Conservation (phyloP, 2,113 vertebrate genomes). For the Eurypyga helias region DNA sequence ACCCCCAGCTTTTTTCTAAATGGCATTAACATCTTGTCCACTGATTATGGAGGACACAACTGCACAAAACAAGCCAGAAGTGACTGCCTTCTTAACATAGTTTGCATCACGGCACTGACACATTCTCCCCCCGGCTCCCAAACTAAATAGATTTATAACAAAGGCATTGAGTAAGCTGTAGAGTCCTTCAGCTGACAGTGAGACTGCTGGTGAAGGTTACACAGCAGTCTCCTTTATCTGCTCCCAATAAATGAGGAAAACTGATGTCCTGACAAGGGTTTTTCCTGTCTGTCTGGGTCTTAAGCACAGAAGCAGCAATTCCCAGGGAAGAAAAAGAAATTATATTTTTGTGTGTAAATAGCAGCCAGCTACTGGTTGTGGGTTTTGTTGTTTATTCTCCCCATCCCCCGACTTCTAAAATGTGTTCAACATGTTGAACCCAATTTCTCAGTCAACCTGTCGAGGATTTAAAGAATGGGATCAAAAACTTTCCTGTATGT, state of each 20-base stretch:
- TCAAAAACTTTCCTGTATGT: background rate
- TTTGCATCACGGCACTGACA: background rate
- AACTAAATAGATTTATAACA: background rate
- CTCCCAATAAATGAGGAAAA: slow-evolving; percentile 66
- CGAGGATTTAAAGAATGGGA: background rate
- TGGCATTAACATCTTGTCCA: background rate
- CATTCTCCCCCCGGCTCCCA: background rate
- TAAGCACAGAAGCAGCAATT: slow-evolving; percentile 60
- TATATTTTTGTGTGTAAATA: background rate
- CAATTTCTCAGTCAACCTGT: background rate
- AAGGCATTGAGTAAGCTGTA: background rate
- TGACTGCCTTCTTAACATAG: background rate
- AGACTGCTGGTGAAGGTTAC: background rate
- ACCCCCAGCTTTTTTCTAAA: background rate
- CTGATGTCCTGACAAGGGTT: slow-evolving; percentile 52
- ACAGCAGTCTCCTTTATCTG: slow-evolving; percentile 12
- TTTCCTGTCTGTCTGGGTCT: slow-evolving; percentile 62
- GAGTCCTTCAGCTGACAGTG: background rate
- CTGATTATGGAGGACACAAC: background rate
- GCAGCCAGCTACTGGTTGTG: background rate
- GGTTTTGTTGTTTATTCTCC: background rate
- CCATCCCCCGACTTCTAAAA: background rate
- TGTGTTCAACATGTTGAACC: background rate
- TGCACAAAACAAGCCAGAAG: background rate
- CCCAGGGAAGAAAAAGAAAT: background rate